phyloP scores from a whole-genome alignment of 1,140 invertebrate genomes.

The Nylanderia fulva region DNA sequence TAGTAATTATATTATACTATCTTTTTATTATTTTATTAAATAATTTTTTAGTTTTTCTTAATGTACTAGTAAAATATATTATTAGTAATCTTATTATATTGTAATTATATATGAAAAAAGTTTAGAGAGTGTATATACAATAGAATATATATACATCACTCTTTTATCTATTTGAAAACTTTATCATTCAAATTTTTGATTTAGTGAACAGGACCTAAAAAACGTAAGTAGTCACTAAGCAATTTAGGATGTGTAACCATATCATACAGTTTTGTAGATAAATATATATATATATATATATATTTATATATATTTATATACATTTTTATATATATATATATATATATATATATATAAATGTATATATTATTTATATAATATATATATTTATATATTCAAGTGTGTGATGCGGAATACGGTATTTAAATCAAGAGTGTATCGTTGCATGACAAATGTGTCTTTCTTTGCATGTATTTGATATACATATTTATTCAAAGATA shows the following conservation, averaged over 20 bases:
- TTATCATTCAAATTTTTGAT: slow-evolving; percentile 56
- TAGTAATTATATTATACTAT: slow-evolving; percentile 3
- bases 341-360: slow-evolving; percentile 67
- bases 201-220: slow-evolving; percentile 74
- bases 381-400: slow-evolving; percentile 61
- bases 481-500: not conserved
- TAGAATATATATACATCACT: slow-evolving; percentile 61
- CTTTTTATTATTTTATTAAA: slow-evolving; percentile 60
- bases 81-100: slow-evolving; percentile 55
- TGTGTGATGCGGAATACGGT: slow-evolving; percentile 70
- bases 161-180: slow-evolving; percentile 43
- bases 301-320: slow-evolving; percentile 18
- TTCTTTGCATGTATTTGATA: not conserved
- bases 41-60: not conserved
- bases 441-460: slow-evolving; percentile 47
- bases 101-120: slow-evolving; percentile 62
- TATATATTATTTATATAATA: slow-evolving; percentile 26
- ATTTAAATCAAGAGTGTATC: slow-evolving; percentile 74
- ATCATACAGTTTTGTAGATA: slow-evolving; percentile 79
- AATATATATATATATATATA: slow-evolving; percentile 67
- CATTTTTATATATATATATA: slow-evolving; percentile 50
- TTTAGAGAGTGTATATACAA: slow-evolving; percentile 65
- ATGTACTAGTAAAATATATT: slow-evolving; percentile 12
- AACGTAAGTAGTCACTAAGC: slow-evolving; percentile 69
- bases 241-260: slow-evolving; percentile 76